A percentile compares a stretch with the other conserved stretches of the same genome.
Evolutionary conservation across 2,797 vertebrate genomes (phyloP).

Genomic region (Coluber constrictor): DNA sequence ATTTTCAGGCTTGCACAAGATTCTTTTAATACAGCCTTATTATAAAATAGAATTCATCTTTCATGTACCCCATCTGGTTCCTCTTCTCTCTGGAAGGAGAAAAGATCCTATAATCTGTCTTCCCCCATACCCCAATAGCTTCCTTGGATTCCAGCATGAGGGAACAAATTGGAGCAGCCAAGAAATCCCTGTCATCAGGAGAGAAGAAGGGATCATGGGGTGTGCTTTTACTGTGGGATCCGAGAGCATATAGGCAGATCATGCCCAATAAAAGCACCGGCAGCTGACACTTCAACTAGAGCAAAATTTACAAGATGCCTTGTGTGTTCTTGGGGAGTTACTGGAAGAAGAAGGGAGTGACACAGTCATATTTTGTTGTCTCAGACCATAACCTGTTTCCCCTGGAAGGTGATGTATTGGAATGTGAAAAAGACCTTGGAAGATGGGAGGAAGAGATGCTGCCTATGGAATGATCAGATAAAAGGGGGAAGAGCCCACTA

Average conservation of each 20-base stretch:
- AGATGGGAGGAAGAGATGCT: background rate
- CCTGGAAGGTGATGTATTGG: background rate
- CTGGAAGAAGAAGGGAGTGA: background rate
- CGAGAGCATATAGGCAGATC: background rate
- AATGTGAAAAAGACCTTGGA: background rate
- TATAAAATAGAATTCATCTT: background rate
- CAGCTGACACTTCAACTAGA: background rate
- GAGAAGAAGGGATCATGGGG: background rate
- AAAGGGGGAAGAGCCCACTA: background rate
- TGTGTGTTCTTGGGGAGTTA: background rate
- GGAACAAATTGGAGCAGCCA: background rate
- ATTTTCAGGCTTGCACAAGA: background rate
- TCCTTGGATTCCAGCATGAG: background rate
- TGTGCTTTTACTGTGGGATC: background rate
- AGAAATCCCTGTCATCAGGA: background rate
- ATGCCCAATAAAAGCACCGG: background rate
- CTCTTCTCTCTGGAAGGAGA: background rate
- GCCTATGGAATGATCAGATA: background rate
- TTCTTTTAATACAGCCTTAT: background rate
- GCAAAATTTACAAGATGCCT: background rate
- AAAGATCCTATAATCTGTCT: background rate
- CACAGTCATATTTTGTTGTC: background rate
- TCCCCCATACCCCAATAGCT: background rate
- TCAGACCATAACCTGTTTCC: background rate
- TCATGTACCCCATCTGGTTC: background rate